Conservation (phyloP, 2,797 vertebrate genomes). For the Sebastes taczanowskii region DNA sequence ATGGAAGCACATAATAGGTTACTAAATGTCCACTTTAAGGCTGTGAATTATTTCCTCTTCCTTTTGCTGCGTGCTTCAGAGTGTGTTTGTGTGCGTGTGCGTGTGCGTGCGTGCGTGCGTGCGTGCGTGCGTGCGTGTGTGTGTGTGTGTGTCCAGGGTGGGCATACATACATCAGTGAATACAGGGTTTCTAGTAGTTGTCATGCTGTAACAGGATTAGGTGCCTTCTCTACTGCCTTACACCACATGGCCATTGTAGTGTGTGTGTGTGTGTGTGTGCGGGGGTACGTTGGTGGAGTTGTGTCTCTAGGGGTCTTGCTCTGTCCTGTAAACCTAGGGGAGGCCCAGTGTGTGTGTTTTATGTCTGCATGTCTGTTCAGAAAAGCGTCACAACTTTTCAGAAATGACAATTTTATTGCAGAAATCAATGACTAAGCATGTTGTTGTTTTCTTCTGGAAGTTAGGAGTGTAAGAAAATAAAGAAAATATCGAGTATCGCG, state of each 20-base stretch:
- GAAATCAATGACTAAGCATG: neutral
- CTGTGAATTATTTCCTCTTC: constrained; percentile 21
- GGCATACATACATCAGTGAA: constrained; percentile 46
- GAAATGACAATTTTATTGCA: neutral
- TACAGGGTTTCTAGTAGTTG: constrained; percentile 67
- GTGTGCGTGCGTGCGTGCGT: neutral
- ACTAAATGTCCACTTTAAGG: constrained; percentile 51
- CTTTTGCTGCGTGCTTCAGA: neutral
- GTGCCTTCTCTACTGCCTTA: constrained; percentile 45
- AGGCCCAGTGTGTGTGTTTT: neutral
- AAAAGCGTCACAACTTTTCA: neutral
- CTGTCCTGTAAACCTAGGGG: constrained; percentile 10
- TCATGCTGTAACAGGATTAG: constrained; percentile 78
- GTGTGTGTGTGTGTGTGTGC: neutral
- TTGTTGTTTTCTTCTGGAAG: too few species aligned
- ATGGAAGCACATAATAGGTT: constrained; percentile 42
- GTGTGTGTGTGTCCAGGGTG: constrained; percentile 7
- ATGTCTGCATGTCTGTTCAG: neutral
- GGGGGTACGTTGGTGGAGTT: neutral
- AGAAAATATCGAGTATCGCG: rapidly evolving
- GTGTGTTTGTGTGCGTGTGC: neutral
- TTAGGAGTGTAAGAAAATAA: too few species aligned
- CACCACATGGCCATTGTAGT: constrained; percentile 33
- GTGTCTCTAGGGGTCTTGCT: constrained; percentile 24
- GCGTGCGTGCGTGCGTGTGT: neutral